These are phyloP conservation scores for Meteorus cinctellus DNA, from an alignment of 2,888 invertebrate species.

Conservation along the genomic window DNA sequence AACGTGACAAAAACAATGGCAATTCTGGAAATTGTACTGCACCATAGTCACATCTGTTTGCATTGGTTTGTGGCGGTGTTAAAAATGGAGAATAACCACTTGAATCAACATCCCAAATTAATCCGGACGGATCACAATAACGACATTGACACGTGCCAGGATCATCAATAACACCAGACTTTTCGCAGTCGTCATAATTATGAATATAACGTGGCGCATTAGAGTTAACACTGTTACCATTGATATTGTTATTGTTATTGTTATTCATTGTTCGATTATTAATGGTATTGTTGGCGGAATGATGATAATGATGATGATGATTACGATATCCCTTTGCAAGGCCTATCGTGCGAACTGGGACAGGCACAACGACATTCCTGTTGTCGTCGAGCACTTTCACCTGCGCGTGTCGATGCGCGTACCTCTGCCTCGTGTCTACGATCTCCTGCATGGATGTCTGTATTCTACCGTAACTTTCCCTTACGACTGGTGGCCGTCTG, in stretches of 20 bases:
- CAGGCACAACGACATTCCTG: conserved; percentile 66
- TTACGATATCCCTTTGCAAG: conserved; percentile 51
- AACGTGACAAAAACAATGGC: conserved; percentile 57
- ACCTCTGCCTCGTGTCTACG: conserved; percentile 73
- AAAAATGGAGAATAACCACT: conserved; percentile 76
- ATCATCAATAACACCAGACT: conserved; percentile 56
- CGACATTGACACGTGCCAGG: conserved; percentile 79
- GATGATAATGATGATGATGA: conserved; percentile 50
- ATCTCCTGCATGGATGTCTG: conserved; percentile 73
- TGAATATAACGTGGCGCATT: conserved; percentile 47
- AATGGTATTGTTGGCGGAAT: conserved; percentile 49
- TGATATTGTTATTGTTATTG: conserved; percentile 43
- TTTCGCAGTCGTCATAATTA: conserved; percentile 57
- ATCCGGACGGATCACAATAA: conserved; percentile 84
- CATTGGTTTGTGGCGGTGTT: conserved; percentile 69
- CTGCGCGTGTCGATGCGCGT: conserved; percentile 72
- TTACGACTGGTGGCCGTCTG: conserved; percentile 59
- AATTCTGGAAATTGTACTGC: conserved; percentile 46
- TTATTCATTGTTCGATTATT: conserved; percentile 49
- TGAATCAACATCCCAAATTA: conserved; percentile 84
- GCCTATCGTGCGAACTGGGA: conserved; percentile 52
- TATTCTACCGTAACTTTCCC: conserved; percentile 62
- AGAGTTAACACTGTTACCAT: conserved; percentile 37
- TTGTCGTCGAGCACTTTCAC: conserved; percentile 75
- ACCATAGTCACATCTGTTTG: conserved; percentile 48